These are phyloP conservation scores for Holothuria leucospilota DNA, from an alignment of 53 echinoderm and acorn worm species.

Conservation along the genomic window DNA sequence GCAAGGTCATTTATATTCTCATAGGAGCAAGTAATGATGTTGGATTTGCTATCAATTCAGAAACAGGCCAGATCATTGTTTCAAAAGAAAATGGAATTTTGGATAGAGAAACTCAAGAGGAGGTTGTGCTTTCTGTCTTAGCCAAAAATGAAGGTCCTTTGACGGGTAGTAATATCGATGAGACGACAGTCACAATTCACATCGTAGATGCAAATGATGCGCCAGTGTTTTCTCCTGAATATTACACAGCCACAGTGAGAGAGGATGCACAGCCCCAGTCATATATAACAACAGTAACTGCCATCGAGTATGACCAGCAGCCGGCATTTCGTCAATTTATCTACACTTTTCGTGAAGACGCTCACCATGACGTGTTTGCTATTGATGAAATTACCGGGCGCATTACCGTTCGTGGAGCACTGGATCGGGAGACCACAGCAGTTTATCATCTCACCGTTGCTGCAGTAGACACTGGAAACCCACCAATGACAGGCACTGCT, in stretches of 20 bases:
- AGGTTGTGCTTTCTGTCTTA: constrained; percentile 73
- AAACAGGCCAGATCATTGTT: constrained; percentile 80
- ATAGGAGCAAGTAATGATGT: constrained; percentile 88
- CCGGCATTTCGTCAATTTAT: constrained; percentile 77
- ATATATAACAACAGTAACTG: constrained; percentile 83
- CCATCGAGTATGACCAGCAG: constrained; percentile 81
- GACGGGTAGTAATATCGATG: constrained; percentile 80
- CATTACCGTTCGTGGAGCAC: constrained; percentile 61
- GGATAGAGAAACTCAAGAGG: constrained; percentile 79
- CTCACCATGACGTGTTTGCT: constrained; percentile 71
- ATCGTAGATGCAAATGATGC: constrained; percentile 94
- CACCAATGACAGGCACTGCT: constrained; percentile 78
- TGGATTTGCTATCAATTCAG: constrained; percentile 82
- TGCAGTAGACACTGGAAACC: constrained; percentile 86
- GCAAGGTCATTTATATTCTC: constrained; percentile 76
- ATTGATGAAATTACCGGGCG: constrained; percentile 76
- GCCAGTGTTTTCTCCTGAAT: constrained; percentile 77
- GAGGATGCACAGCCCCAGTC: constrained; percentile 72
- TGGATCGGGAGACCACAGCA: constrained; percentile 82
- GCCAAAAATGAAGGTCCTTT: constrained; percentile 90
- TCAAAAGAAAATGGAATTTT: constrained; percentile 77
- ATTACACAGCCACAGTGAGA: constrained; percentile 77
- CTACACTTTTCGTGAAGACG: constrained; percentile 79
- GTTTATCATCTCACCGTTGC: constrained; percentile 78
- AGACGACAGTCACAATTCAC: constrained; percentile 75